Percentiles rank a stretch among this genome's conserved stretches.
These are phyloP conservation scores for Platorchestia sp. DNA, from an alignment of 1,140 invertebrate species.

Conservation along the genomic window DNA sequence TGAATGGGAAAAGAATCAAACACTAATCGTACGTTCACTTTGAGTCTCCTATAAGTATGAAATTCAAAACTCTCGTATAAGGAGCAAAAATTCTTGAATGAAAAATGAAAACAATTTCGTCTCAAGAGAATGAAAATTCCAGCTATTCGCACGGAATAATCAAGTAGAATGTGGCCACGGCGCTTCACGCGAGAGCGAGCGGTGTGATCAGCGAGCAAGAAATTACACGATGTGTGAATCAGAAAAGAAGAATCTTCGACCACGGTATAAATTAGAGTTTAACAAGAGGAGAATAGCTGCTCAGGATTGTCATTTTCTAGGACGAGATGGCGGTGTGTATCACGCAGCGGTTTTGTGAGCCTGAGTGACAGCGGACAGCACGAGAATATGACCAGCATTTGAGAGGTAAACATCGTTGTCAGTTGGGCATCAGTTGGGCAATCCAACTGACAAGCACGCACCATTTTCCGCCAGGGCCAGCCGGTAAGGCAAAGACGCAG, in stretches of 20 bases:
- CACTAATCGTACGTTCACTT: neutral
- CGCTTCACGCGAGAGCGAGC: neutral
- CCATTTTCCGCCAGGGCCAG: neutral
- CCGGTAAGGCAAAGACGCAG: slow-evolving; percentile 3
- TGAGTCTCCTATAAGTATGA: neutral
- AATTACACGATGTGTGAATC: neutral
- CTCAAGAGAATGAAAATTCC: neutral
- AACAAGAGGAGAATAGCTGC: slow-evolving; percentile 8
- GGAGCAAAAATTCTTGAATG: neutral
- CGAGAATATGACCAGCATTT: slow-evolving; percentile 40
- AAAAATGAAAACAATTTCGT: neutral
- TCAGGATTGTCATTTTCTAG: slow-evolving; percentile 31
- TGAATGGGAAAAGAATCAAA: neutral
- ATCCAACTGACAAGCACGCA: slow-evolving; percentile 24
- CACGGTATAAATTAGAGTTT: neutral
- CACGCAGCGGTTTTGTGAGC: neutral
- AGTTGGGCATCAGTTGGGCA: slow-evolving; percentile 30
- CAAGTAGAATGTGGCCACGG: neutral
- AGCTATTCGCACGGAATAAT: neutral
- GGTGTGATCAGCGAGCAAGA: neutral
- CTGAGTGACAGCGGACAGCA: slow-evolving; percentile 46
- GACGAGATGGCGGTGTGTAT: slow-evolving; percentile 9
- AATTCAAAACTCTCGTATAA: neutral
- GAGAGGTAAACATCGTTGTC: slow-evolving; percentile 36
- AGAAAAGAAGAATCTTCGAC: neutral